These are phyloP conservation scores for Neogobius melanostomus DNA, from an alignment of 2,113 vertebrate species.

Conservation along the genomic window DNA sequence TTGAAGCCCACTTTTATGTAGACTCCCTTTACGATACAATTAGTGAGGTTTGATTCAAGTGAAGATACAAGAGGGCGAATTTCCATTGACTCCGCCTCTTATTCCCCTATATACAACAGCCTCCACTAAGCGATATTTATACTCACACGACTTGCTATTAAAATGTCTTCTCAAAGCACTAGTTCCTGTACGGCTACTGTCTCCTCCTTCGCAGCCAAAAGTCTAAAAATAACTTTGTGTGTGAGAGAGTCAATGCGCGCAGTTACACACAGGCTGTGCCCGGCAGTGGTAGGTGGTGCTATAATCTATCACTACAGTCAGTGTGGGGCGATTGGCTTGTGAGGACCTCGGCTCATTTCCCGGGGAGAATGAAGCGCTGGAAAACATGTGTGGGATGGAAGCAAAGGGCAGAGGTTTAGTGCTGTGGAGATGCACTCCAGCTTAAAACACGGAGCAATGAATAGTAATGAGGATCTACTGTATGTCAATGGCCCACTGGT, in stretches of 20 bases:
- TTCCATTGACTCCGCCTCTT: background rate
- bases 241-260: constrained; percentile 47
- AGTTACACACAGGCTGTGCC: constrained; percentile 20
- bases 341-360: constrained; percentile 36
- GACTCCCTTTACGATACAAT: too few relatives aligned
- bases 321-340: constrained; percentile 38
- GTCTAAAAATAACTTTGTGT: constrained; percentile 62
- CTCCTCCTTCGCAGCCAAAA: constrained; percentile 35
- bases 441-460: constrained; percentile 38
- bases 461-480: constrained; percentile 36
- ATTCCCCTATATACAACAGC: background rate
- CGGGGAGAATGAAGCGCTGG: constrained; percentile 26
- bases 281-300: constrained; percentile 46
- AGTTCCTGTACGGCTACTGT: constrained; percentile 37
- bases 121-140: constrained; percentile 12
- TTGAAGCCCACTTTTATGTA: too few relatives aligned
- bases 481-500: constrained; percentile 28
- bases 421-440: constrained; percentile 45
- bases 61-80: background rate
- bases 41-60: too few relatives aligned
- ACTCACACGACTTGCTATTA: constrained; percentile 16
- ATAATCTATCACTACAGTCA: constrained; percentile 38
- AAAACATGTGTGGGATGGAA: constrained; percentile 44
- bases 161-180: constrained; percentile 25
- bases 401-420: constrained; percentile 44